Evolutionary conservation across 1,140 invertebrate genomes (phyloP), one percentile per base, ranked within the genome.

Genomic region (Manduca sexta): DNA sequence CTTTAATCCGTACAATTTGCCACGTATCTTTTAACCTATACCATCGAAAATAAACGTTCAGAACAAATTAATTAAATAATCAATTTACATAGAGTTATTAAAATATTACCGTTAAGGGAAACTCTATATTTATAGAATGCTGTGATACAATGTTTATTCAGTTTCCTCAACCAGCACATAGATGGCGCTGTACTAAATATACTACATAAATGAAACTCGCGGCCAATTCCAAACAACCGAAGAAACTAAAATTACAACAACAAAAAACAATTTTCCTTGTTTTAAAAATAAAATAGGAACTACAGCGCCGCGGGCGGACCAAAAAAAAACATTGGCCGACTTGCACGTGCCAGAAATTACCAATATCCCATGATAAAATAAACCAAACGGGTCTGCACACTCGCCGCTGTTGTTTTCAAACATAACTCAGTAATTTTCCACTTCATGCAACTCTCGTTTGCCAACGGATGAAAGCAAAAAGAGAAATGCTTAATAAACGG

Each of bases 311-410:
- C 59, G 37, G 54, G 47, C 56, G 34, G 35, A 50, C 55, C 46
- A 57, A 62, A 66, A 68, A n/a, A n/a, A 70, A 69, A 74, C 66
- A 65, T 63, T 33, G 55, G 37, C 12, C 26, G 11, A 18, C 15
- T 17, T 16, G 31, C 76, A 77, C 74, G 74, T 82, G 80, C 54
- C 60, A 40, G 55, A 74, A 74, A 82, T 84, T 76, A 82, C 76
- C 80, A 84, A 72, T 75, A 79, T 84, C 80, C 80, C 80, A 75
- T 80, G 80, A 80, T 82, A 81, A 74, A 81, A 83, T 64, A 79
- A 77, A 70, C 74, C 44, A 31, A 21, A 11, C 21, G 38, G 17
- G 39, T 12, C 35, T 29, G 17, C 12, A 12, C 43, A 29, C 30
- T 34, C 44, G 45, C 44, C 75, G 67, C 69, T 54, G 34, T 71